Evolutionary conservation across 2,797 vertebrate genomes (phyloP), one percentile per base, ranked within the genome.

Genomic region (Natrix natrix): DNA sequence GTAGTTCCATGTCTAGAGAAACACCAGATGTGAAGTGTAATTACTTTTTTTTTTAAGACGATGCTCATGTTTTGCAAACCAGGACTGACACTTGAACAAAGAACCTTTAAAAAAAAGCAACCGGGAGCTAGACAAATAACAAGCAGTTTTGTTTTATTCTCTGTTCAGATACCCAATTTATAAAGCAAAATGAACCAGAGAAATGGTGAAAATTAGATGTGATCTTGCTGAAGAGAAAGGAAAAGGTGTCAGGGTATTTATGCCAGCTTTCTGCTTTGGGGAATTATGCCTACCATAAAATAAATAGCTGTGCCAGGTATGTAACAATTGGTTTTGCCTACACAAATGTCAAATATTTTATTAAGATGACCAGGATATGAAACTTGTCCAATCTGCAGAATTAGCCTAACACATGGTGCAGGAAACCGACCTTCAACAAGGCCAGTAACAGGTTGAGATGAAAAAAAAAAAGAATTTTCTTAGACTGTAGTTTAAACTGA

Each of bases 31-130:
- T 94, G 93, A 97, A 96, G 69, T 92, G 54, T 93, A 97, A 97
- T 96, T 97, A 95, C 92, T 95, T 93, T 3, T 57, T 78, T 4
- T 66, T 83, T 6, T 37, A 37, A 94, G 96, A 95, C 59, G 95
- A 95, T 78, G 93, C 89, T 96, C 89, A 0, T 96, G 95, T 97
- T 98, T 96, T 96, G 97, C 96, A 97, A 97, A 97, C 95, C 95
- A 96, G 91, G 66, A 95, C 96, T 97, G 97, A 97, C 94, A 95
- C 91, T 59, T 90, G 91, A 97, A 97, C 95, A 96, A 97, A 96
- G 93, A 93, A 78, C 94, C 86, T 93, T 59, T 87, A 92, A 48
- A 96, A 95, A 96, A 95, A 95, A 94, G 94, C 95, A 96, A 92
- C 90, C 93, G 95, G 93, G 54, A 96, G 93, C 74, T 91, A 95